Conservation (phyloP, 2,797 vertebrate species). For the Catharus ustulatus region DNA sequence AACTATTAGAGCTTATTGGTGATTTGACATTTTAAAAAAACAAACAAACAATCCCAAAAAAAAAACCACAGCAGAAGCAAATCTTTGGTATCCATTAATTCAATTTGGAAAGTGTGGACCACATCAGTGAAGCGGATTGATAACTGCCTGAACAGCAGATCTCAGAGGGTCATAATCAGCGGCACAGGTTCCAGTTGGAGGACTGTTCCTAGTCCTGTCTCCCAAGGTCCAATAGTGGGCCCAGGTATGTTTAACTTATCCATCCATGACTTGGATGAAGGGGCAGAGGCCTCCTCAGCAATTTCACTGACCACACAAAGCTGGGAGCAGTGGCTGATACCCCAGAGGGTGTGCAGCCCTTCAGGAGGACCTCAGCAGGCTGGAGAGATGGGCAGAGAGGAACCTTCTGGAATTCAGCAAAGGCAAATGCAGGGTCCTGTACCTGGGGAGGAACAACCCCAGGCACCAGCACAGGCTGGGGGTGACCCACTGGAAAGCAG, state of each 20-base stretch:
- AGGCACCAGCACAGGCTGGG: no score
- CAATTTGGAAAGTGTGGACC: neutral
- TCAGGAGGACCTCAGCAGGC: no score
- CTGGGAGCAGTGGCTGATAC: neutral
- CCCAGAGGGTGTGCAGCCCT: neutral
- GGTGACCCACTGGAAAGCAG: no score
- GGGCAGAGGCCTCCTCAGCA: neutral
- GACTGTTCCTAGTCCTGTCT: accelerated
- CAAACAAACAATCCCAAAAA: no score
- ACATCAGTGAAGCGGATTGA: neutral
- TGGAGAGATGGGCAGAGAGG: no score
- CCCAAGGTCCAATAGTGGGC: neutral
- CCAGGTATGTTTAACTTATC: neutral
- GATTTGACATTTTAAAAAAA: neutral
- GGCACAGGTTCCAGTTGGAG: neutral
- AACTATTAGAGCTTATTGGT: neutral
- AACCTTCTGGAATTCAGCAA: no score
- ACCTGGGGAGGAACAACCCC: no score
- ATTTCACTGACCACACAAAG: neutral
- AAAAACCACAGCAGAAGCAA: neutral
- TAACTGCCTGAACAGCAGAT: neutral
- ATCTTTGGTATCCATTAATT: neutral
- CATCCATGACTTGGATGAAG: neutral
- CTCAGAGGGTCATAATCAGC: neutral
- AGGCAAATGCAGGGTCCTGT: no score